Conservation (phyloP, 1,140 invertebrate genomes). For the Cryptotermes secundus region DNA sequence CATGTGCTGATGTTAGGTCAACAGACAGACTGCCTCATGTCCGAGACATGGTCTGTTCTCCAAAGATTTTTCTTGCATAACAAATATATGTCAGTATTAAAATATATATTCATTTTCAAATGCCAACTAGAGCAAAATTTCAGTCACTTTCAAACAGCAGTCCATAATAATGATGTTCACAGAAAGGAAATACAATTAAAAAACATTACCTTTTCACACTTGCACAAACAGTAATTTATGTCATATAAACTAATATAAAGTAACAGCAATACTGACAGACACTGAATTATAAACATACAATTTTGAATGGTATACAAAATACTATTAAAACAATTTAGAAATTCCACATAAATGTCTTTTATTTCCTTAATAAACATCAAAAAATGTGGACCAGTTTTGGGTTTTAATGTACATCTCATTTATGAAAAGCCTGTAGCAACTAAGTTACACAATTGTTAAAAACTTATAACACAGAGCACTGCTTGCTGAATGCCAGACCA, state of each 20-base stretch:
- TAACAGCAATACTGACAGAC: neutral
- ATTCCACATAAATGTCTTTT: conserved; percentile 17
- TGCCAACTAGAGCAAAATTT: neutral
- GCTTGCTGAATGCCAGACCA: too few relatives aligned
- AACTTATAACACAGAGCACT: neutral
- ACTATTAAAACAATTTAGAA: conserved; percentile 10
- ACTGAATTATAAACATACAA: neutral
- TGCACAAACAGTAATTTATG: neutral
- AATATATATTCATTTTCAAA: neutral
- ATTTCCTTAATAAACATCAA: neutral
- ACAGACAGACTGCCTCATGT: neutral
- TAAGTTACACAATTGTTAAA: neutral
- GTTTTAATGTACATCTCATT: neutral
- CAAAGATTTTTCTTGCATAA: too few relatives aligned
- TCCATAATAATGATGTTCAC: neutral
- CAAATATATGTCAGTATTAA: neutral
- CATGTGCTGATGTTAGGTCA: conserved; percentile 21
- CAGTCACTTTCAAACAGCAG: neutral
- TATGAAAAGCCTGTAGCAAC: conserved; percentile 12
- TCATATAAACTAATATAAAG: neutral
- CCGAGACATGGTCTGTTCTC: too few relatives aligned
- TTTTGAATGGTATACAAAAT: neutral
- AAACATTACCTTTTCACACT: neutral
- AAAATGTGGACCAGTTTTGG: neutral
- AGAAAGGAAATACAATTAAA: conserved; percentile 5